Base-by-base conservation (phyloP, 2,888 invertebrate genomes). In the Ectemnius continuus region DNA sequence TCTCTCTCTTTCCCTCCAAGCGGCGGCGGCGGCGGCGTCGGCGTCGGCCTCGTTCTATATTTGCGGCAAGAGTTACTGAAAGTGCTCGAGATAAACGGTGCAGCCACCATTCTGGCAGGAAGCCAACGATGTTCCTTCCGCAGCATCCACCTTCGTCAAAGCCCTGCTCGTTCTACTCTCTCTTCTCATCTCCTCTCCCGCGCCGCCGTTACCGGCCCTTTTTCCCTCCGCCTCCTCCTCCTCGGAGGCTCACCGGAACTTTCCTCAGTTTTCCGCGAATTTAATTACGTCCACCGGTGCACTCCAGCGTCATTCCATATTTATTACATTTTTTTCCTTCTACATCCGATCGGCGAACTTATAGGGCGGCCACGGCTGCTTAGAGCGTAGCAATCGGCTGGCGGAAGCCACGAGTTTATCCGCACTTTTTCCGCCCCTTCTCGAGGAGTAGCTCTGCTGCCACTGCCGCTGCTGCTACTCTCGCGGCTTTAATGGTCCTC, bases 241-340 rank as follows among this genome's bases (percentile, higher is more conserved):
- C 6, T 36, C 36, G 36, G 23, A 23, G 36, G 36, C 36, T 36
- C 36, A 6, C 36, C 36, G 23, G 16, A 62, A 68, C 64, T 72
- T 71, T 72, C 36, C 48, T 59, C 23, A 47, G 20, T 57, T 23
- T 47, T 11, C 8, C 70, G 65, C 68, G 77, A 65, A 71, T 86
- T 86, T 86, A 83, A 87, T 86, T 86, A 81, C 81, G 83, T 78
- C 73, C 72, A 23, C 23, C 23, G 23, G 23, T 23, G 23, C 23
- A 70, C 72, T 73, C 60, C 73, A 65, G 45, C 47, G 57, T 62
- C 67, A 59, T 71, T 67, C 14, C 68, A 58, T 69, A 74, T 84
- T 85, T 82, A 83, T 83, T 76, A 79, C 78, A 64, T 58, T 81
- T 81, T 76, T 85, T 80, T 67, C 59, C 67, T 45, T 67, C 23